These are phyloP conservation scores for Galemys pyrenaicus DNA, from an alignment of 2,113 vertebrate genomes.

Conservation along the genomic window DNA sequence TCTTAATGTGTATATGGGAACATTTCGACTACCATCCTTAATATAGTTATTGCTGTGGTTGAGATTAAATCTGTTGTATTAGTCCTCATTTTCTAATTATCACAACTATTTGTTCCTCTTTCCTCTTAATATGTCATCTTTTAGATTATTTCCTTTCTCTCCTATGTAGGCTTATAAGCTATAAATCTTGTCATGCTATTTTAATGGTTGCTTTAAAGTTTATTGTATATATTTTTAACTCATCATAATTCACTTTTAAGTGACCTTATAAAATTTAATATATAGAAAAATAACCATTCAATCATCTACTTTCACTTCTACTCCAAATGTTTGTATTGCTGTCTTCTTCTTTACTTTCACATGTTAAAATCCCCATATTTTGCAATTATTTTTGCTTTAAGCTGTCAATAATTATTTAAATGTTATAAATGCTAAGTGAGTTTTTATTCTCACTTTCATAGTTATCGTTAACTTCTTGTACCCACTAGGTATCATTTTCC, in stretches of 20 bases:
- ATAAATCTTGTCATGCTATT: background rate
- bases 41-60: background rate
- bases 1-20: background rate
- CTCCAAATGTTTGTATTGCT: background rate
- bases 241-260: background rate
- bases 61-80: background rate
- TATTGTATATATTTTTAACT: background rate
- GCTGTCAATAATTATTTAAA: background rate
- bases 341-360: background rate
- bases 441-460: background rate
- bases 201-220: background rate
- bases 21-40: background rate
- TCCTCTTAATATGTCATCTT: background rate
- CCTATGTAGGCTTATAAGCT: background rate
- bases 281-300: background rate
- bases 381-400: background rate
- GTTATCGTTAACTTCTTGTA: background rate
- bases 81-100: background rate
- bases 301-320: background rate
- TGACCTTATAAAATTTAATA: background rate
- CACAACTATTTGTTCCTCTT: background rate
- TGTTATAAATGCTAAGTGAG: background rate
- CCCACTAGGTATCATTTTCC: background rate
- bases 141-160: conserved; percentile 3
- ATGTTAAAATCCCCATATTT: background rate